Base-by-base conservation (phyloP, 30 jellyfish, hydroid and myxozoan species). In the Cassiopea xamachana region DNA sequence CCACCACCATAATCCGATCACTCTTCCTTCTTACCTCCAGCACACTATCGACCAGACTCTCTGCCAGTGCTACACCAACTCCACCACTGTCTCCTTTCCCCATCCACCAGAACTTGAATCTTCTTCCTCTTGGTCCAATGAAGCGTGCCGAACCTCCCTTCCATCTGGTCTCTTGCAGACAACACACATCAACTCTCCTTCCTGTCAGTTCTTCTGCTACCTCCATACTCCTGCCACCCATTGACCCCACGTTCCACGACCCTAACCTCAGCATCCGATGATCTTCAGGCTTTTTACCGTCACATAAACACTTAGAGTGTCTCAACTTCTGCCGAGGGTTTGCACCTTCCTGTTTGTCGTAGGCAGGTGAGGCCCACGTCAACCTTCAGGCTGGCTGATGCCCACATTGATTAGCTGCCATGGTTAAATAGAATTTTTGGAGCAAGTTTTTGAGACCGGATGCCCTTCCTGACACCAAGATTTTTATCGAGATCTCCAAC, bases 391-490 rank as follows among this genome's bases (percentile, higher is more conserved):
- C 88, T 51, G 79, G 59, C 55, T 79, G 77, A n/a, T 19, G 81
- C 81, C 89, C 55, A n/a, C 49, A 10, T 46, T 49, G 27, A 7
- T 10, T 27, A 15, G 16, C 59, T 4, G 73, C 5, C 73, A 48
- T 48, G 47, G 48, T 77, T 2, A 51, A 39, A 12, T 2, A 51
- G 69, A 9, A 58, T 5, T 79, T 48, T 77, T 79, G 88, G 64
- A 81, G 83, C 89, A 60, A 15, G 59, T 17, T 81, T 81, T 81
- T 81, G 45, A 10, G 69, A 60, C 89, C 64, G 58, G 48, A 67
- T 81, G 89, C 67, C 89, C 89, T 61, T 61, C 48, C 89, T 59
- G 69, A 45, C 89, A 67, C 89, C 81, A 81, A 81, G 84, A 17
- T 44, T 73, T 69, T 69, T 43, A 69, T 17, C 8, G 47, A 69